Conservation (phyloP, 2,113 vertebrate genomes). For the Cariama cristata region DNA sequence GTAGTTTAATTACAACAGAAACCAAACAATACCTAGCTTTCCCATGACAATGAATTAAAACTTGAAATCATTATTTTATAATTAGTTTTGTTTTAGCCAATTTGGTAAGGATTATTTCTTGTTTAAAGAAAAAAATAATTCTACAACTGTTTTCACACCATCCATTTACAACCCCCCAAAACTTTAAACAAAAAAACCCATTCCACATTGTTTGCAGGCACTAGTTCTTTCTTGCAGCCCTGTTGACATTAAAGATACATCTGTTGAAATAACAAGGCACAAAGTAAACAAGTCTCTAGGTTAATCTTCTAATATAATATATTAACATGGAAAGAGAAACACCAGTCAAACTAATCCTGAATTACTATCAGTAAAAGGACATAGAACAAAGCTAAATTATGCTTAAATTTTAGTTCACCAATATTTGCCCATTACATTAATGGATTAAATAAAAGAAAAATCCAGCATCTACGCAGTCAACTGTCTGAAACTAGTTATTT, state of each 20-base stretch:
- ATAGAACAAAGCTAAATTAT: background rate
- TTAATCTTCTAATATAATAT: background rate
- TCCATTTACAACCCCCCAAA: background rate
- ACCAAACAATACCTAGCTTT: background rate
- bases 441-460: background rate
- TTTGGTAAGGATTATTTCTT: background rate
- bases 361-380: background rate
- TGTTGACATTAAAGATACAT: background rate
- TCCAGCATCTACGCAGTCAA: background rate
- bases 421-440: background rate
- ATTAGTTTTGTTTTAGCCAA: background rate
- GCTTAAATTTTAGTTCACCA: background rate
- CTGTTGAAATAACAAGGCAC: background rate
- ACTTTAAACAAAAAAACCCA: background rate
- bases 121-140: background rate
- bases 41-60: background rate
- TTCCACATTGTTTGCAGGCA: background rate
- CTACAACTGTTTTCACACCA: background rate
- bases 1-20: constrained; percentile 4
- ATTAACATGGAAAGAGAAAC: background rate
- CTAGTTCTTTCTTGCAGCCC: background rate
- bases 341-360: background rate
- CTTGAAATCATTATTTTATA: background rate
- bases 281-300: background rate
- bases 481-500: background rate